phyloP scores from a whole-genome alignment of 2,888 invertebrate species.

The Emesis furor region DNA sequence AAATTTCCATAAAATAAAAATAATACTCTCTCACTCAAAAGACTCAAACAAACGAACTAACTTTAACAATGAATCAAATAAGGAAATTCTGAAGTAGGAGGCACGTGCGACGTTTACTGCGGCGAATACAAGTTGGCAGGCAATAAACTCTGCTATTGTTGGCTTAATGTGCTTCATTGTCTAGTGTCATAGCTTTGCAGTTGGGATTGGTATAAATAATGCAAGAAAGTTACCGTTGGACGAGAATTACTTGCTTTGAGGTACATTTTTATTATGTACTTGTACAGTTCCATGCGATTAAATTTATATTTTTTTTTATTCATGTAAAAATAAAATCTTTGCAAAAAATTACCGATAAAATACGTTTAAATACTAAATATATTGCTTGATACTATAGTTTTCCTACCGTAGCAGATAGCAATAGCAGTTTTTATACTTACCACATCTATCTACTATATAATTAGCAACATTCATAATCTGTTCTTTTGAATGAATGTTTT shows the following conservation, averaged over 20 bases:
- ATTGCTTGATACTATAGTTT: no score
- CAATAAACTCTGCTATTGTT: slow-evolving; percentile 78
- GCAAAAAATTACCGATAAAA: no score
- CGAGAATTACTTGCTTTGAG: not conserved
- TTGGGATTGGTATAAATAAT: slow-evolving; percentile 80
- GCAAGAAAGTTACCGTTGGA: slow-evolving; percentile 73
- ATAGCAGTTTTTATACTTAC: no score
- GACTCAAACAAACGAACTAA: slow-evolving; percentile 25
- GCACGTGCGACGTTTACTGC: slow-evolving; percentile 22
- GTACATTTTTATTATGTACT: not conserved
- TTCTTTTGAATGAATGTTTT: no score
- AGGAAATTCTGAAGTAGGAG: slow-evolving; percentile 55
- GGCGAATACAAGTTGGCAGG: slow-evolving; percentile 74
- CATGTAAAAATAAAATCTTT: no score
- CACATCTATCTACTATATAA: no score
- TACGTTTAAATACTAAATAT: no score
- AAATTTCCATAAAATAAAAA: not conserved
- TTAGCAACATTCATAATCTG: no score
- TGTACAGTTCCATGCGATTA: not conserved
- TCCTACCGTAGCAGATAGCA: no score
- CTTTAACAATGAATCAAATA: slow-evolving; percentile 41
- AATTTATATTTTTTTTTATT: no score
- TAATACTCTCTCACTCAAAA: slow-evolving; percentile 12
- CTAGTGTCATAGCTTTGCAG: slow-evolving; percentile 73
- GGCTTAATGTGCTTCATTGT: slow-evolving; percentile 73